phyloP scores from a whole-genome alignment of 2,797 vertebrate genomes.

The Astyanax mexicanus region DNA sequence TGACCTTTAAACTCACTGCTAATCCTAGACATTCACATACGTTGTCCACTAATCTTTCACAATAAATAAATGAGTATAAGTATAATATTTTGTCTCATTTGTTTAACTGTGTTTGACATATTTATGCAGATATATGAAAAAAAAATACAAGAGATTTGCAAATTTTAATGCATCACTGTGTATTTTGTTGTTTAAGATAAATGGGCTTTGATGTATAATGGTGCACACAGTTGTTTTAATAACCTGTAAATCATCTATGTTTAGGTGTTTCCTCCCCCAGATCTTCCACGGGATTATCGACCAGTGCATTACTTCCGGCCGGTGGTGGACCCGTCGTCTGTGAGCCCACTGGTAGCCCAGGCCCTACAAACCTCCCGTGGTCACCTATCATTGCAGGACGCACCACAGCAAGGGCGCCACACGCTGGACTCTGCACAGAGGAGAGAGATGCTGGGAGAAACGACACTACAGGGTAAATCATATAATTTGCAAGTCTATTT shows the following conservation, averaged over 20 bases:
- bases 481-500: too few species aligned
- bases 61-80: too few species aligned
- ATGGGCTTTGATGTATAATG: neutral
- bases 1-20: too few species aligned
- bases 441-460: conserved; percentile 84
- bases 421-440: conserved; percentile 84
- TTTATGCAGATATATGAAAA: too few species aligned
- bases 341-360: conserved; percentile 76
- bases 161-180: too few species aligned
- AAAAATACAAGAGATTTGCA: too few species aligned
- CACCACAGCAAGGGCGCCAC: conserved; percentile 77
- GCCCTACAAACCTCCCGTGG: conserved; percentile 80
- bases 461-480: conserved; percentile 79
- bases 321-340: conserved; percentile 66
- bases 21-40: too few species aligned
- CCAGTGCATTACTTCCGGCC: conserved; percentile 89
- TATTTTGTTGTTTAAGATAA: neutral
- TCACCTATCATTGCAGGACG: conserved; percentile 74
- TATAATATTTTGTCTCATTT: too few species aligned
- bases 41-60: too few species aligned
- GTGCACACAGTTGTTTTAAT: neutral
- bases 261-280: conserved; percentile 87
- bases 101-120: too few species aligned
- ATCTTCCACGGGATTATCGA: conserved; percentile 85
- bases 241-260: neutral